A percentile compares a stretch with the other conserved stretches of the same genome.
Evolutionary conservation across 1,140 invertebrate genomes (phyloP).

Genomic region (Melitaea cinxia): DNA sequence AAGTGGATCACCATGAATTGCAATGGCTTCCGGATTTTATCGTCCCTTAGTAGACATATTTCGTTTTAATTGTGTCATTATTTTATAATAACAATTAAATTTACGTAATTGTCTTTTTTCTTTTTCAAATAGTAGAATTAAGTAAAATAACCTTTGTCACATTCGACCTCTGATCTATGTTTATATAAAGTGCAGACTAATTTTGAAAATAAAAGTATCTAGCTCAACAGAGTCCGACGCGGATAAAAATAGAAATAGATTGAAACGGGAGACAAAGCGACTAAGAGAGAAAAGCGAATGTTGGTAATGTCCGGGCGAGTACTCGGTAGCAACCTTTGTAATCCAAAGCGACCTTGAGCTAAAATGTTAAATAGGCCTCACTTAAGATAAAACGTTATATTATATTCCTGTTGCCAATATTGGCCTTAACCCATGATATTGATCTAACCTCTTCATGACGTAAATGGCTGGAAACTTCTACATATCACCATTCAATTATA

Average conservation of each 20-base stretch:
- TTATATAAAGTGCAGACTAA: not conserved
- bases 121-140: no score
- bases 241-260: conserved; percentile 39
- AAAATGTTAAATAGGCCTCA: conserved; percentile 8
- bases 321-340: conserved; percentile 54
- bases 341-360: conserved; percentile 55
- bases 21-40: conserved; percentile 62
- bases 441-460: not conserved
- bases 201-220: conserved; percentile 27
- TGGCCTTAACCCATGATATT: conserved; percentile 6
- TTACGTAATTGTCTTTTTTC: no score
- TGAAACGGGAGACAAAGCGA: conserved; percentile 35
- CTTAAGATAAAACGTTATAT: not conserved
- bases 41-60: conserved; percentile 15
- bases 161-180: not conserved
- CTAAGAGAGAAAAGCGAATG: conserved; percentile 42
- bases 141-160: no score
- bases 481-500: not conserved
- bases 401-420: not conserved
- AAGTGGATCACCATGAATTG: conserved; percentile 62
- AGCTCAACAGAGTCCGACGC: conserved; percentile 18
- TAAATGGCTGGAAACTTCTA: not conserved
- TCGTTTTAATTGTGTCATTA: conserved; percentile 26
- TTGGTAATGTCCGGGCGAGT: conserved; percentile 49
- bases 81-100: conserved; percentile 18